Evolutionary conservation across 2,113 vertebrate genomes (phyloP), one percentile per base, ranked within the genome.

Genomic region (Psilopogon haemacephalus): DNA sequence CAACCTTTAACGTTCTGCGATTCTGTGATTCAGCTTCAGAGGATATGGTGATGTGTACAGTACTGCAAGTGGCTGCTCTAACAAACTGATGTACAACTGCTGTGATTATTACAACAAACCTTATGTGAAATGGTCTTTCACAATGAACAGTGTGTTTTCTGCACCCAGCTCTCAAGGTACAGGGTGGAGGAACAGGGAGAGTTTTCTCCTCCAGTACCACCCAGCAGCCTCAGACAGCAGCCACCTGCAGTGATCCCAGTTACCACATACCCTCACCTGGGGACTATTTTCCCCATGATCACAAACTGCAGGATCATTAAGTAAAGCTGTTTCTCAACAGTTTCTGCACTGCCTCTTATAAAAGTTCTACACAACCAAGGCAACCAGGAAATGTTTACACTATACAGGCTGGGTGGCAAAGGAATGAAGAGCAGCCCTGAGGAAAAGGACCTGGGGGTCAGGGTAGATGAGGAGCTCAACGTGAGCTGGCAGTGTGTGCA

Each of bases 201-300:
- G 21, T 60, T 62, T 30, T 7, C 20, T 55, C 20, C 18, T 19
- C 24, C 46, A 4, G 21, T 54, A 44, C 6, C 50, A 54, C 24
- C 12, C 38, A 70, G 35, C 19, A 85, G 35, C 5, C 35, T 32
- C 56, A 71, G 24, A 6, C 28, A 63, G 56, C 15, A 69, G 35
- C 7, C 24, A 30, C 15, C n/a, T 60, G 40, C 42, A 50, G 24
- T 44, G 19, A 77, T 46, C 11, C 13, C 33, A 32, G 55, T n/a
- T 24, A 67, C 33, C 46, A 48, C 37, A 72, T 63, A 8, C 14
- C 16, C 28, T 46, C 0, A 0, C 12, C 40, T 54, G 32, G 32
- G 60, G 11, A 27, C 35, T 18, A 33, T 74, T 68, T 83, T 28
- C 62, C 40, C 33, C 7, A 5, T 30, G n/a, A 33, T 6, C 28